Base-by-base conservation (phyloP, 2,888 invertebrate genomes). In the Lithophane socia region DNA sequence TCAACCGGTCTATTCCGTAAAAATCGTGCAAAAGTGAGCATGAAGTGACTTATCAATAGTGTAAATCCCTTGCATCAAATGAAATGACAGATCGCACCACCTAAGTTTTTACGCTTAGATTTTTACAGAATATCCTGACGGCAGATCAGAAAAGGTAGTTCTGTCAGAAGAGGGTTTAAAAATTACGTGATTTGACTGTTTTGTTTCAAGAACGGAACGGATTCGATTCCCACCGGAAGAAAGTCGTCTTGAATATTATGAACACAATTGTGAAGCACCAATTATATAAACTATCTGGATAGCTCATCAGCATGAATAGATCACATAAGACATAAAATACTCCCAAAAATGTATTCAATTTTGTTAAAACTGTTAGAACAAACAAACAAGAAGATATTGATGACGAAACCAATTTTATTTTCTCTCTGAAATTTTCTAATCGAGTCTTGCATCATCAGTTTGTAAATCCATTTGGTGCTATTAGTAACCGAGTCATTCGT, bases 401-500 rank as follows among this genome's bases (percentile, higher is more conserved):
- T 56, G n/a, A 58, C 52, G 13, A 58, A 37, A 73, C 16, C 24
- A 64, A 80, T 44, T 72, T 58, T 80, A 80, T 44, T 72, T 58
- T 80, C 1, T 37, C 65, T 54, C 37, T 16, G 16, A 21, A 47
- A 83, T 21, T 21, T n/a, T 44, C 21, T 58, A 77, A 80, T 61
- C 63, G 60, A 21, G 42, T 29, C 54, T 66, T 83, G 21, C 66
- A 63, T 71, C 70, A 83, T 78, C 44, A 56, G 24, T 68, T 68
- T 44, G 16, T n/a, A 44, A 64, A 71, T 54, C 61, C 61, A 65
- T 65, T 67, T n/a, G n/a, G 47, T 65, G 56, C 78, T 70, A 83
- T 79, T 60, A 79, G 54, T 73, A 73, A 80, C 44, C 3, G 47
- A 29, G 71, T 80, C 75, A 74, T 63, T 3, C 44, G 16, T 47